Evolutionary conservation across 2,888 invertebrate species (phyloP).

Genomic region (Tiphia femorata): DNA sequence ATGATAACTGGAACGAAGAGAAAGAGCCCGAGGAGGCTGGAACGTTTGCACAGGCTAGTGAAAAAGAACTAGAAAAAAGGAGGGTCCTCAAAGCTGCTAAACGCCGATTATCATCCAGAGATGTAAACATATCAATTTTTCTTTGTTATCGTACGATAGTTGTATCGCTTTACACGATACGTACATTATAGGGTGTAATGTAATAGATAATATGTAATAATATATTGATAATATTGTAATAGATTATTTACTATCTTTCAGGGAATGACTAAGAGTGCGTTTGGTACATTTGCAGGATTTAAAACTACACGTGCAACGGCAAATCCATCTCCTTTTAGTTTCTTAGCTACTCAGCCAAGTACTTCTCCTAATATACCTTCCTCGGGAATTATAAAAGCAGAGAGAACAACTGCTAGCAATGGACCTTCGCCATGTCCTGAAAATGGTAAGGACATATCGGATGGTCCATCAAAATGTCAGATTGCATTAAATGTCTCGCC

Average conservation of each 20-base stretch:
- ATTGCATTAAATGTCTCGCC: slow-evolving; percentile 17
- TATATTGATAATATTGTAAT: slow-evolving; percentile 33
- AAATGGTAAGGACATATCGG: slow-evolving; percentile 26
- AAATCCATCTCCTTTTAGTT: slow-evolving; percentile 71
- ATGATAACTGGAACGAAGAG: slow-evolving; percentile 88
- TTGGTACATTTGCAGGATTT: slow-evolving; percentile 74
- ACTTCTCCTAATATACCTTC: slow-evolving; percentile 57
- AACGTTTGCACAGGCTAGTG: slow-evolving; percentile 76
- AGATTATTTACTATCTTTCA: slow-evolving; percentile 48
- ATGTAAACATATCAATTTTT: slow-evolving; percentile 29
- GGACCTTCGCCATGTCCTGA: slow-evolving; percentile 39
- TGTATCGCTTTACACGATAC: background rate
- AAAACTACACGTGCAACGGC: slow-evolving; percentile 70
- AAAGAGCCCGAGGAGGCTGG: slow-evolving; percentile 84
- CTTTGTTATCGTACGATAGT: background rate
- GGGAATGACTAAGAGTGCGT: slow-evolving; percentile 73
- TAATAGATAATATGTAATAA: background rate
- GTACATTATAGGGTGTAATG: background rate
- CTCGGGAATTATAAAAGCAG: slow-evolving; percentile 16
- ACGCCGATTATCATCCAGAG: slow-evolving; percentile 70
- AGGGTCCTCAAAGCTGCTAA: slow-evolving; percentile 86
- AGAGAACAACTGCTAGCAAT: slow-evolving; percentile 41
- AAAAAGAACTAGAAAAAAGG: slow-evolving; percentile 79
- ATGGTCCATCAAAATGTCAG: slow-evolving; percentile 17
- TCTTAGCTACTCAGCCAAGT: slow-evolving; percentile 72